Conservation (phyloP, 2,797 vertebrate species). For the Gymnoscopelus microlampas region DNA sequence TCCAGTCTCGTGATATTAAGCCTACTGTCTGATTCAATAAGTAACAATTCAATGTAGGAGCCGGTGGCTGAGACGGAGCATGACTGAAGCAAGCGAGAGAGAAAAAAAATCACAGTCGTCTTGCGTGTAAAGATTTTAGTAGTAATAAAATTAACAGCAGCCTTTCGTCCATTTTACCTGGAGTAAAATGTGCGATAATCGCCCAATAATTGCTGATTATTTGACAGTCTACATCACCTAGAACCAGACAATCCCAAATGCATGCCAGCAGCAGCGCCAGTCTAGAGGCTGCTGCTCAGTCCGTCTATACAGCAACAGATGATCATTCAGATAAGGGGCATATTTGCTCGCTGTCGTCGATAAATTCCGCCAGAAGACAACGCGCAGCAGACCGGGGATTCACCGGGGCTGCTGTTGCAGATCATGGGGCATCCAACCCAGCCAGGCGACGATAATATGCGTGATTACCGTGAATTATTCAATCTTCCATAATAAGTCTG, state of each 20-base stretch:
- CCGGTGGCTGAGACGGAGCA: slow-evolving; percentile 56
- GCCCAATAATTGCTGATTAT: slow-evolving; percentile 32
- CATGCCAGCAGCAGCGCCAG: slow-evolving; percentile 56
- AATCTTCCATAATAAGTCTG: slow-evolving; percentile 71
- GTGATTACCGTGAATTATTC: slow-evolving; percentile 80
- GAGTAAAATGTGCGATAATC: slow-evolving; percentile 41
- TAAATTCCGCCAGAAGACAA: slow-evolving; percentile 74
- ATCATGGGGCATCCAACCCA: slow-evolving; percentile 67
- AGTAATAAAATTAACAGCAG: slow-evolving; percentile 80
- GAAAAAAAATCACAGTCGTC: slow-evolving; percentile 69
- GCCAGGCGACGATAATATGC: slow-evolving; percentile 68
- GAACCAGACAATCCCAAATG: slow-evolving; percentile 48
- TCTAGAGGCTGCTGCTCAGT: slow-evolving; percentile 59
- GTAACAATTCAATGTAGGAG: slow-evolving; percentile 64
- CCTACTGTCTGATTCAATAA: slow-evolving; percentile 66
- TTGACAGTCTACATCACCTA: slow-evolving; percentile 52
- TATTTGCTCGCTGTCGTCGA: slow-evolving; percentile 63
- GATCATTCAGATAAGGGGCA: slow-evolving; percentile 76
- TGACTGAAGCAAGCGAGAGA: slow-evolving; percentile 43
- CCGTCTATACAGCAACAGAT: slow-evolving; percentile 85
- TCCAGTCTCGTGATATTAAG: slow-evolving; percentile 56
- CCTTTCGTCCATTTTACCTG: slow-evolving; percentile 78
- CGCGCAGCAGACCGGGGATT: slow-evolving; percentile 53
- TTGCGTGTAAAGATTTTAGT: slow-evolving; percentile 78
- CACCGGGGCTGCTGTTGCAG: slow-evolving; percentile 52